phyloP scores from a whole-genome alignment of 2,113 vertebrate genomes.

The Mastomys coucha region DNA sequence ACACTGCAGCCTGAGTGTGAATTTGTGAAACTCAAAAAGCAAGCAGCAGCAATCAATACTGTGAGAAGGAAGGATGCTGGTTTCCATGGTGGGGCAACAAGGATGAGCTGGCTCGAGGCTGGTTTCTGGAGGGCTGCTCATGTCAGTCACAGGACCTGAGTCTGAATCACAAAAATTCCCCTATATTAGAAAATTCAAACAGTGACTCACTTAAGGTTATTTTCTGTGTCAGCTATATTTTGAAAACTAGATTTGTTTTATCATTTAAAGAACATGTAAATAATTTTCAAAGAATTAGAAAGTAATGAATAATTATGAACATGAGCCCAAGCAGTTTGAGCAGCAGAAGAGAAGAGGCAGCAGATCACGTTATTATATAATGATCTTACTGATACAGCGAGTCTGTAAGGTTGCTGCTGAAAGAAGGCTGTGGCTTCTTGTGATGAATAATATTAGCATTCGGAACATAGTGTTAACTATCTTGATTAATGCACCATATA shows the following conservation, averaged over 20 bases:
- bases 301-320: conserved; percentile 28
- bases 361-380: neutral
- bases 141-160: neutral
- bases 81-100: neutral
- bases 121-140: neutral
- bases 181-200: neutral
- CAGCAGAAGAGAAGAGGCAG: neutral
- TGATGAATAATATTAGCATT: neutral
- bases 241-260: neutral
- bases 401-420: neutral
- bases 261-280: neutral
- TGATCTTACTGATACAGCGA: neutral
- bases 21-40: neutral
- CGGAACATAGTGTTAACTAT: neutral
- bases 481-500: neutral
- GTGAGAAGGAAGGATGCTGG: neutral
- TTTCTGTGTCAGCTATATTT: neutral
- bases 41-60: neutral
- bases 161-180: neutral
- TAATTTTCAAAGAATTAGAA: neutral
- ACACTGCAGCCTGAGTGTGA: no score
- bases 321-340: neutral
- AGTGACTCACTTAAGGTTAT: neutral
- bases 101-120: neutral
- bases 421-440: neutral